Conservation (phyloP, 2,888 invertebrate species). For the Syrista parreyssii region DNA sequence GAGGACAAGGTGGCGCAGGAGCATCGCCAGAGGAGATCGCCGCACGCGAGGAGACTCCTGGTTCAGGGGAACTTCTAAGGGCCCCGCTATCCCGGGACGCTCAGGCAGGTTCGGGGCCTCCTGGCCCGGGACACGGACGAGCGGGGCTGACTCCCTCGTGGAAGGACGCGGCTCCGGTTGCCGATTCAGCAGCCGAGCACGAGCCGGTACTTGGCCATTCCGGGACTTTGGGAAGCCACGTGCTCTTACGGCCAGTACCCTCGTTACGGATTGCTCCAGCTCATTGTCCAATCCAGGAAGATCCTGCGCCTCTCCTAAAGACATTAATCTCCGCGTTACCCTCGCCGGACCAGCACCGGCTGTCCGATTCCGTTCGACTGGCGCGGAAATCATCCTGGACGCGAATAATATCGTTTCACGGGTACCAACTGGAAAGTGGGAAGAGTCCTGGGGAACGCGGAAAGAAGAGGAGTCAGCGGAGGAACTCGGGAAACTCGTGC, state of each 20-base stretch:
- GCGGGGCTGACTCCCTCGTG: conserved; percentile 53
- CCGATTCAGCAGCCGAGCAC: conserved; percentile 2
- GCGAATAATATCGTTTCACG: background rate
- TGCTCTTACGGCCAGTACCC: background rate
- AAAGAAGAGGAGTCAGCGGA: background rate
- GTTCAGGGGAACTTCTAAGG: conserved; percentile 56
- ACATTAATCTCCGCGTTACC: background rate
- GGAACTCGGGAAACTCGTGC: background rate
- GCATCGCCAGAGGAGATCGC: conserved; percentile 29
- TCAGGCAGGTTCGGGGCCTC: conserved; percentile 47
- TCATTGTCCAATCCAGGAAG: background rate
- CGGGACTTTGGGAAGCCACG: background rate
- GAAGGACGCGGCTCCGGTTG: conserved; percentile 30
- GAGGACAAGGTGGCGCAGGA: conserved; percentile 23
- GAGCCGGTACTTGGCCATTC: background rate
- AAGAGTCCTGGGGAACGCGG: background rate
- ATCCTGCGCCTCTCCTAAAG: background rate
- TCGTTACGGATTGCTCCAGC: background rate
- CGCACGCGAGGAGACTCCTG: conserved; percentile 29
- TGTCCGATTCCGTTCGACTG: background rate
- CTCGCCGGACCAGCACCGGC: background rate
- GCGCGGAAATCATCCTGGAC: background rate
- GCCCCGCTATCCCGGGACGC: conserved; percentile 52
- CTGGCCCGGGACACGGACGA: conserved; percentile 52
- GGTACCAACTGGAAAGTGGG: background rate